phyloP scores from a whole-genome alignment of 2,797 vertebrate species.

The Botia kubotai region DNA sequence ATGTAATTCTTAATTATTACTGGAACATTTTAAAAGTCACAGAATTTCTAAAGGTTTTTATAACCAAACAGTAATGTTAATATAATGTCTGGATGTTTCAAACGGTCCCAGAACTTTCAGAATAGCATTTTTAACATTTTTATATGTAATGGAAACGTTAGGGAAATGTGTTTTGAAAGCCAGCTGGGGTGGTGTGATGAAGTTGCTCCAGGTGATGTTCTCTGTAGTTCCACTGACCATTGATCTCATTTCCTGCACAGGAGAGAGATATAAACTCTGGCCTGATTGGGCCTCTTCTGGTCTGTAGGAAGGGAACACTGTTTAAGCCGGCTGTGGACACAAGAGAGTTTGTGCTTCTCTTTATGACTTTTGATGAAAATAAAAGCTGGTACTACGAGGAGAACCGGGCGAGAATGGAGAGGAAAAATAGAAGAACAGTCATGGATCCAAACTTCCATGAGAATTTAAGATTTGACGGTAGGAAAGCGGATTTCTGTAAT shows the following conservation, averaged over 20 bases:
- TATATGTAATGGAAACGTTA: too few species aligned
- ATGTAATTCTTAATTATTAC: too few species aligned
- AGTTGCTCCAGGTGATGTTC: background rate
- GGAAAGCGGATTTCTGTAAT: constrained; percentile 20
- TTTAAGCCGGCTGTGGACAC: constrained; percentile 54
- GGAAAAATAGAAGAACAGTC: constrained; percentile 62
- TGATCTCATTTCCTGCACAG: constrained; percentile 69
- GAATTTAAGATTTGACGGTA: constrained; percentile 88
- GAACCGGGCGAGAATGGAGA: constrained; percentile 71
- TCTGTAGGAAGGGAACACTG: constrained; percentile 86
- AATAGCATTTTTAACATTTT: too few species aligned
- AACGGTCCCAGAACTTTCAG: too few species aligned
- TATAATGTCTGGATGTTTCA: too few species aligned
- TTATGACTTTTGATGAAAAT: constrained; percentile 95
- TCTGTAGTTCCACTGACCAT: constrained; percentile 1
- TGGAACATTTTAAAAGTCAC: too few species aligned
- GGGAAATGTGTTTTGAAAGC: background rate
- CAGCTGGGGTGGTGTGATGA: background rate
- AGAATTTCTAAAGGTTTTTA: too few species aligned
- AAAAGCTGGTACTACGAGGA: constrained; percentile 93
- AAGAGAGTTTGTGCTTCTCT: constrained; percentile 88
- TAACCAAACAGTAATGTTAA: too few species aligned
- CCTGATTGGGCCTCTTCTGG: constrained; percentile 91
- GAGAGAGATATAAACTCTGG: constrained; percentile 93
- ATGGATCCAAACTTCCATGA: constrained; percentile 66